Evolutionary conservation across 1,140 invertebrate genomes (phyloP).

Genomic region (Drosophila burlai): DNA sequence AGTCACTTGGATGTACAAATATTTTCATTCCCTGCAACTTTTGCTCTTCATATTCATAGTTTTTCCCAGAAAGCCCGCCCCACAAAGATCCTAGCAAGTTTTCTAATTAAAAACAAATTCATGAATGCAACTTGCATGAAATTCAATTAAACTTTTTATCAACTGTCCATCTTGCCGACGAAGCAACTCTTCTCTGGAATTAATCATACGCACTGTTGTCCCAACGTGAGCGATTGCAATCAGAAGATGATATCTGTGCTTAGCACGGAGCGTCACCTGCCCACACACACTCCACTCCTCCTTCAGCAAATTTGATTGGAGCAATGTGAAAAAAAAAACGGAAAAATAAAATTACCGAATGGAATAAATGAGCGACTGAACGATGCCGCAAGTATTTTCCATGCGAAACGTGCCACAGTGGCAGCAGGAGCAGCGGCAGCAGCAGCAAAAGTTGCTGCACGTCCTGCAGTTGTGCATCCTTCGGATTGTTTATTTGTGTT

Average conservation of each 20-base stretch:
- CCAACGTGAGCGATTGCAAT: slow-evolving; percentile 8
- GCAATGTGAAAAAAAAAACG: slow-evolving; percentile 3
- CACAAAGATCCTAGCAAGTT: slow-evolving; percentile 29
- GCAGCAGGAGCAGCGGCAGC: neutral
- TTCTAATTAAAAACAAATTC: slow-evolving; percentile 78
- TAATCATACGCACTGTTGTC: slow-evolving; percentile 76
- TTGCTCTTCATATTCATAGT: slow-evolving; percentile 34
- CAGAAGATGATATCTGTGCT: slow-evolving; percentile 45
- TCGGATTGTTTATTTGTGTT: slow-evolving; percentile 55
- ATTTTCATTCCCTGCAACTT: slow-evolving; percentile 1
- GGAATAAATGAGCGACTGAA: slow-evolving; percentile 44
- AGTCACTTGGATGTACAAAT: slow-evolving; percentile 27
- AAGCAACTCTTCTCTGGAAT: slow-evolving; percentile 18
- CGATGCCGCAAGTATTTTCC: slow-evolving; percentile 33
- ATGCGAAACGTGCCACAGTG: slow-evolving; percentile 50
- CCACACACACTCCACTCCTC: neutral
- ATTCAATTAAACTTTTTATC: slow-evolving; percentile 82
- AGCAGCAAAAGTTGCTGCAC: slow-evolving; percentile 39
- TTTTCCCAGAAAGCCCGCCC: slow-evolving; percentile 1
- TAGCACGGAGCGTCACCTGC: slow-evolving; percentile 6
- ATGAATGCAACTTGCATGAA: slow-evolving; percentile 73
- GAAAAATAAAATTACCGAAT: neutral
- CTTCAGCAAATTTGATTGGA: slow-evolving; percentile 31
- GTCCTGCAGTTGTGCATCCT: slow-evolving; percentile 51
- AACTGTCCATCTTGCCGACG: slow-evolving; percentile 8